Evolutionary conservation across 2,113 vertebrate genomes (phyloP).

Genomic region (Salminus brasiliensis): DNA sequence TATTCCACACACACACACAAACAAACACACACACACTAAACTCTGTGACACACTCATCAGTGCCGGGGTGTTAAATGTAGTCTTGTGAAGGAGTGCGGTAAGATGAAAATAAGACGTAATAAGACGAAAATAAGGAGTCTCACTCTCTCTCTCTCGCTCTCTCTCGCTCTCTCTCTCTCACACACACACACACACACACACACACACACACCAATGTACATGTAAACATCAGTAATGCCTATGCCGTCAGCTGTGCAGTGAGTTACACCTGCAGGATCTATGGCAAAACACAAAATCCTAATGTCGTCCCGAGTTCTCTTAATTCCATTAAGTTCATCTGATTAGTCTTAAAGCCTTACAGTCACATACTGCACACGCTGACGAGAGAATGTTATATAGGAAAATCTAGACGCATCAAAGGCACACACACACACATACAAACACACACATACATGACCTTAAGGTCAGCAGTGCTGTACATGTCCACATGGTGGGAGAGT

Average conservation of each 20-base stretch:
- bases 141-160: too few relatives aligned
- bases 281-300: background rate
- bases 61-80: background rate
- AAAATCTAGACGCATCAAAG: background rate
- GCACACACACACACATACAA: background rate
- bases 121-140: background rate
- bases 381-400: background rate
- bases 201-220: background rate
- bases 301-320: too few relatives aligned
- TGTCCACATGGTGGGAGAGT: background rate
- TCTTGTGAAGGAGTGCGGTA: conserved; percentile 5
- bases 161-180: too few relatives aligned
- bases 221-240: background rate
- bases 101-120: conserved; percentile 3
- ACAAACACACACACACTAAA: background rate
- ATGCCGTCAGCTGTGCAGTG: background rate
- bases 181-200: too few relatives aligned
- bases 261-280: background rate
- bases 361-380: too few relatives aligned
- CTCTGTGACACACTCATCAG: background rate
- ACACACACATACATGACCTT: background rate
- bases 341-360: too few relatives aligned
- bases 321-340: too few relatives aligned
- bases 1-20: background rate
- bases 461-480: background rate